phyloP scores from a whole-genome alignment of 2,113 vertebrate genomes.

The Centropus bengalensis region DNA sequence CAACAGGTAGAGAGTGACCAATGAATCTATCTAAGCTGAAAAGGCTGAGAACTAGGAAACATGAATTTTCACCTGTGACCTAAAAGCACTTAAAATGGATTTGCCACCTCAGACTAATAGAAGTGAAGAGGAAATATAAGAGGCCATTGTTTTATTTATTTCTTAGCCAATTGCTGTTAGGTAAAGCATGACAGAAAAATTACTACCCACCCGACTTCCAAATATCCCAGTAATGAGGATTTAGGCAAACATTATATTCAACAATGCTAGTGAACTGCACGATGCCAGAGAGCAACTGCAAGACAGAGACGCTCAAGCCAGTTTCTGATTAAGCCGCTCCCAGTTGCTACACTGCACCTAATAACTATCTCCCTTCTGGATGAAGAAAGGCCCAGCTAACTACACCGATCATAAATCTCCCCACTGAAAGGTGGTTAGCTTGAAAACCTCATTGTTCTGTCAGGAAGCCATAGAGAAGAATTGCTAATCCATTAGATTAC shows the following conservation, averaged over 20 bases:
- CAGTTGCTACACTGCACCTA: background rate
- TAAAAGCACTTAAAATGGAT: background rate
- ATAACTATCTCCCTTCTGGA: background rate
- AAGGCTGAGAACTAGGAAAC: background rate
- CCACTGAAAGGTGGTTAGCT: constrained; percentile 30
- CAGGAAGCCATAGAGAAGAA: background rate
- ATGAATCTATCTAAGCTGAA: background rate
- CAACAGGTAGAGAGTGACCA: background rate
- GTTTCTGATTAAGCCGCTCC: background rate
- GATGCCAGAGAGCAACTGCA: background rate
- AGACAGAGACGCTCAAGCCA: background rate
- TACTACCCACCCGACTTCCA: background rate
- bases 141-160: background rate
- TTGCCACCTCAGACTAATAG: background rate
- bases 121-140: background rate
- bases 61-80: background rate
- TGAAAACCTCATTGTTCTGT: constrained; percentile 21
- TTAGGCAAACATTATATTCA: background rate
- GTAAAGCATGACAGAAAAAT: background rate
- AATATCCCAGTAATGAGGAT: background rate
- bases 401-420: background rate
- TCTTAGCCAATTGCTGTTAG: background rate
- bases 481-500: constrained; percentile 16
- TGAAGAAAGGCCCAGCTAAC: background rate
- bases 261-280: background rate